These are phyloP conservation scores for Ranitomeya variabilis DNA, from an alignment of 2,113 vertebrate species.

Conservation along the genomic window DNA sequence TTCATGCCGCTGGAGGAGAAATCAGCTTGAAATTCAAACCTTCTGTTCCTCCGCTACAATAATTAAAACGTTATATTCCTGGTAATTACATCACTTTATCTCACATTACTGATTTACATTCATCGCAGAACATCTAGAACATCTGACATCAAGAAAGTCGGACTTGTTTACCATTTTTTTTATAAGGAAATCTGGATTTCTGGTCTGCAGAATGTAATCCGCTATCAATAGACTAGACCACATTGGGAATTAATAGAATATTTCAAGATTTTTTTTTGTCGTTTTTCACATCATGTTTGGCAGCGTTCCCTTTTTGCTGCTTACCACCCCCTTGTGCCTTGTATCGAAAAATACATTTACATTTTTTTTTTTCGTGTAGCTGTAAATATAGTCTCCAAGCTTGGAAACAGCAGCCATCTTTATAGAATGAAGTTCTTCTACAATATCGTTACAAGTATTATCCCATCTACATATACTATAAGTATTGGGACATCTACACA, in stretches of 20 bases:
- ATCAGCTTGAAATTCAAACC: constrained; percentile 57
- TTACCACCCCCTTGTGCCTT: background rate
- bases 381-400: background rate
- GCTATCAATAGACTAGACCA: background rate
- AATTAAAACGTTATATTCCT: constrained; percentile 55
- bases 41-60: constrained; percentile 45
- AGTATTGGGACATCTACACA: too few species aligned
- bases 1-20: constrained; percentile 55
- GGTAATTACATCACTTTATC: constrained; percentile 53
- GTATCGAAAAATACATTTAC: background rate
- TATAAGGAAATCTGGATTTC: constrained; percentile 9
- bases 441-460: background rate
- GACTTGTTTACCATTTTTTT: background rate
- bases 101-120: constrained; percentile 40
- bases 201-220: background rate
- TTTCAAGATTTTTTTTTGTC: background rate
- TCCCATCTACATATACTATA: background rate
- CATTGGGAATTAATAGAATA: background rate
- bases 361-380: background rate
- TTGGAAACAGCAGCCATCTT: background rate
- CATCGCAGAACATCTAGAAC: constrained; percentile 5
- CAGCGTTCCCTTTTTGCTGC: background rate
- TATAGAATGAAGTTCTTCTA: background rate
- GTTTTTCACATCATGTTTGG: background rate
- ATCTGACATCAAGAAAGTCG: constrained; percentile 1